phyloP scores from a whole-genome alignment of 2,888 invertebrate genomes.

The Pseudolycoriella hygida region DNA sequence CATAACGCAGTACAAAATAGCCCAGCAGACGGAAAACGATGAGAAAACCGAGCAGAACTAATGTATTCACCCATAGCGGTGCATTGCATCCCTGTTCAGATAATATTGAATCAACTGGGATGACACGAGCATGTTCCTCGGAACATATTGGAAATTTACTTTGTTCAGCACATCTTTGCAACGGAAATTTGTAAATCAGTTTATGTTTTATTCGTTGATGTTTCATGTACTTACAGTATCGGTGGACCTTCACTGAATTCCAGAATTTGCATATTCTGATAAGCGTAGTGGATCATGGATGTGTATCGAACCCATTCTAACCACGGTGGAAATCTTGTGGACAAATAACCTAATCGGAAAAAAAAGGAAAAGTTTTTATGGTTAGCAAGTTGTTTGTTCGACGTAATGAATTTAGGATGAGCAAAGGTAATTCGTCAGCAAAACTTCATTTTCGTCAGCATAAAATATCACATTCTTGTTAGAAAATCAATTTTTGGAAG shows the following conservation, averaged over 20 bases:
- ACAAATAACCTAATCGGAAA: slow-evolving; percentile 40
- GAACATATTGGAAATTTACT: slow-evolving; percentile 48
- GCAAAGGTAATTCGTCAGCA: too few relatives aligned
- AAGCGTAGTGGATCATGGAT: slow-evolving; percentile 64
- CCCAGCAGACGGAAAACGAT: slow-evolving; percentile 52
- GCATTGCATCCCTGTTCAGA: slow-evolving; percentile 43
- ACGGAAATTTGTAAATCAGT: neutral
- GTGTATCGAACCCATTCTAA: slow-evolving; percentile 56
- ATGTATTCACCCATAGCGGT: slow-evolving; percentile 56
- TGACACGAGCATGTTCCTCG: slow-evolving; percentile 33
- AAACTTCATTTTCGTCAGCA: too few relatives aligned
- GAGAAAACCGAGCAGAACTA: slow-evolving; percentile 50
- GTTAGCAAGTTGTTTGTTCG: too few relatives aligned
- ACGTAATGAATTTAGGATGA: neutral
- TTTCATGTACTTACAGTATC: slow-evolving; percentile 38
- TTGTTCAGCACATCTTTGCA: slow-evolving; percentile 44
- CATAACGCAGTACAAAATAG: slow-evolving; percentile 52
- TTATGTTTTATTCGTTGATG: neutral
- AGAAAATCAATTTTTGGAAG: too few relatives aligned
- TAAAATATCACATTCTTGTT: too few relatives aligned
- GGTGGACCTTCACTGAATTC: slow-evolving; percentile 54
- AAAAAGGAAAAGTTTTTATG: slow-evolving; percentile 5
- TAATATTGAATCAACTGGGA: slow-evolving; percentile 47
- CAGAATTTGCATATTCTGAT: slow-evolving; percentile 63
- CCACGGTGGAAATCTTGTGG: slow-evolving; percentile 54